Evolutionary conservation across 2,888 invertebrate genomes (phyloP), one percentile per base, ranked within the genome.

Genomic region (Diadromus collaris): DNA sequence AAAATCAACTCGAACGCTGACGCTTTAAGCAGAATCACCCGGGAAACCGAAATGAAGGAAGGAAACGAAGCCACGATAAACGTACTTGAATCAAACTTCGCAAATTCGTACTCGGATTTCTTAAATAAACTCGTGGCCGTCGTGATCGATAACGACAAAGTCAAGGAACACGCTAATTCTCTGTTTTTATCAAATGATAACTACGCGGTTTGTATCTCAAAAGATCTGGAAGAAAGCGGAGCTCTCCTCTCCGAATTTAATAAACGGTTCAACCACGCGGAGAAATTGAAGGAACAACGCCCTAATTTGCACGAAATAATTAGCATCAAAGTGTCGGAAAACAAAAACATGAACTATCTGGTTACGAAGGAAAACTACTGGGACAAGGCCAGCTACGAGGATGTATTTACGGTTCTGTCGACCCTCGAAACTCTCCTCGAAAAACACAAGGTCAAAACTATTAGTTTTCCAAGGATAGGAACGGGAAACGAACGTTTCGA

Each of bases 1-100:
- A 83, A 76, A 63, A 29, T 73, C 10, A 88, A 89, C 74, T 65
- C 81, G 10, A 85, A 85, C 75, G 89, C 87, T 5, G 89, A 89
- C 51, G 86, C 85, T 16, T 68, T 86, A 27, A 67, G 70, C 32
- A 51, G 70, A 56, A 29, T n/a, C 21, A 24, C 29, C 2, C 6
- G 9, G n/a, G 63, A 38, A 27, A 34, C 10, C 13, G 13, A 27
- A 29, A 27, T 41, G 32, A 32, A 32, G 6, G 32, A 63, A 72
- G 6, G 13, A 7, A 44, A 2, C 4, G 1, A 27, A 29, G 10
- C n/a, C 5, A 21, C 13, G 2, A 72, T 56, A 64, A 76, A 63
- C 19, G 27, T 63, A 2, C 19, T 63, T 44, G n/a, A 38, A 51
- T 7, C 44, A 3, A n/a, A 54, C 19, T 2, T 21, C 19, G 6